Base-by-base conservation (phyloP, 2,797 vertebrate genomes). In the Catostomus latipinnis region DNA sequence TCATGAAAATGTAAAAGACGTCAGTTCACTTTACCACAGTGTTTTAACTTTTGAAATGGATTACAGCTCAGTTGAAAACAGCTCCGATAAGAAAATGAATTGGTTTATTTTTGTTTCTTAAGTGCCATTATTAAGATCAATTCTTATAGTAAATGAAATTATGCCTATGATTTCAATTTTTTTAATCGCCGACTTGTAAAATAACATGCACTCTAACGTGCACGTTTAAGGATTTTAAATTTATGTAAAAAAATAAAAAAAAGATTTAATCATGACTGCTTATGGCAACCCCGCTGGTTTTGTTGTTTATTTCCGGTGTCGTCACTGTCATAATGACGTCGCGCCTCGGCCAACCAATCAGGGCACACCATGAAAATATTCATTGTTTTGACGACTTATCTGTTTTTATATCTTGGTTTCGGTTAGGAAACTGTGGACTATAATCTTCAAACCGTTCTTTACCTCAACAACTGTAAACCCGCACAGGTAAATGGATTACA, bases 321-420 rank as follows among this genome's bases (percentile, higher is more conserved):
- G 9, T 16, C 1, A 3, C 10, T 2, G 10, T 10, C n/a, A 6
- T 6, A 49, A 54, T 76, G 74, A 76, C 63, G 49, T 62, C n/a
- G 5, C 14, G 11, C 7, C 6, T 16, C 66, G 14, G 1, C 7
- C n/a, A 13, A 58, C 78, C 78, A 73, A 73, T 13, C 70, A 80
- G 13, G 58, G 14, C 12, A 53, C 18, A 12, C 0, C 49, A 16
- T 46, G 60, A 18, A 18, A 18, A 58, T 57, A 1, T 9, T 2
- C 43, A 50, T 22, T 16, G 43, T 80, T 80, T 65, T 73, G 70
- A 60, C 9, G 53, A 45, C 66, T 65, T n/a, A 11, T 56, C 65
- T 73, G 76, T 80, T 66, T 66, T 73, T 45, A 9, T 57, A 12
- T 50, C 13, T 7, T 43, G 10, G n/a, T 12, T 22, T 10, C 18